Evolutionary conservation across 2,888 invertebrate genomes (phyloP).

Genomic region (Brachypalpus laphriformis): DNA sequence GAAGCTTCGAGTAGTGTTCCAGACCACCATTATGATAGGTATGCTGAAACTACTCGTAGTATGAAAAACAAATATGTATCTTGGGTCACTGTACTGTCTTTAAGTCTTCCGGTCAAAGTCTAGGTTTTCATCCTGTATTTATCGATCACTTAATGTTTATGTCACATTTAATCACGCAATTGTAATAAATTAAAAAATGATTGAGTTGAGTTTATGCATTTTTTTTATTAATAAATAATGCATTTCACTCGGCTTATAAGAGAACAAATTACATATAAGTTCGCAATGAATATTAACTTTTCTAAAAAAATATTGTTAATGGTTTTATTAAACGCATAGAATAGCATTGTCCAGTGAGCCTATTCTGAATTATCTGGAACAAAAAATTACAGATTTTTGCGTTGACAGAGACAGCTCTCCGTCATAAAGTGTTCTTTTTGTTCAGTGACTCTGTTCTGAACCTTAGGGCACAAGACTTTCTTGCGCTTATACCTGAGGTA

Average conservation of each 20-base stretch:
- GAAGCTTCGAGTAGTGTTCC: background rate
- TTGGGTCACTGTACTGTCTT: background rate
- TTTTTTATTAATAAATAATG: background rate
- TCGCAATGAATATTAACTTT: too few species aligned
- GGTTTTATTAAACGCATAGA: too few species aligned
- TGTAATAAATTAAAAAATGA: constrained; percentile 16
- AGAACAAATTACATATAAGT: background rate
- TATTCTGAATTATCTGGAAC: too few species aligned
- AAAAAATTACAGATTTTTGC: too few species aligned
- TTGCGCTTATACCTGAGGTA: too few species aligned
- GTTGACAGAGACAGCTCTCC: too few species aligned
- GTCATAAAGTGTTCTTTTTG: too few species aligned
- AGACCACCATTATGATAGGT: background rate
- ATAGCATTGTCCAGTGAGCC: too few species aligned
- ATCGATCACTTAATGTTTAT: background rate
- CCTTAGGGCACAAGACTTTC: too few species aligned
- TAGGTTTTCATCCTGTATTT: background rate
- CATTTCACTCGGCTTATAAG: background rate
- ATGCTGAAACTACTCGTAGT: background rate
- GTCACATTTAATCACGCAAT: constrained; percentile 21
- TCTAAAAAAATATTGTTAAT: too few species aligned
- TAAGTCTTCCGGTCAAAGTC: constrained; percentile 10
- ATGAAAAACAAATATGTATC: background rate
- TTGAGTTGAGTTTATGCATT: background rate
- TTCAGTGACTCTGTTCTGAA: too few species aligned